Conservation (phyloP, 2,888 invertebrate genomes). For the Ophion ellenae region DNA sequence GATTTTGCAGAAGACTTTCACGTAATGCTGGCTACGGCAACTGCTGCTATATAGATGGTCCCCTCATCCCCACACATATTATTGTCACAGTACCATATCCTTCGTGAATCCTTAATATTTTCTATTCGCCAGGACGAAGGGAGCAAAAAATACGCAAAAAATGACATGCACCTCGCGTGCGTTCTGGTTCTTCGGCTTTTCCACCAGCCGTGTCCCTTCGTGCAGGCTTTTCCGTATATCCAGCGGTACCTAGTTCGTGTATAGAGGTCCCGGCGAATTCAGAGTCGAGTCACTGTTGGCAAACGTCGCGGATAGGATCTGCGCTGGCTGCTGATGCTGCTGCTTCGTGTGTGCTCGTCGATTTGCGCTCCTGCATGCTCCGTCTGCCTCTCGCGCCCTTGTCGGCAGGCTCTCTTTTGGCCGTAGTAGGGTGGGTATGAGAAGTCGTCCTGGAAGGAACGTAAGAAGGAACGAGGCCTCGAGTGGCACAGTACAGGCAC, state of each 20-base stretch:
- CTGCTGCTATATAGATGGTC: neutral
- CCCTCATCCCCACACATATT: neutral
- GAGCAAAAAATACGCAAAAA: conserved; percentile 18
- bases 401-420: conserved; percentile 9
- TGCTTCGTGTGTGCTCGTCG: conserved; percentile 49
- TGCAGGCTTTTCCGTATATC: conserved; percentile 55
- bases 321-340: conserved; percentile 60
- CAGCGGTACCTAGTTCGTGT: conserved; percentile 36
- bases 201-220: conserved; percentile 10
- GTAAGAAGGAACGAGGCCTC: conserved; percentile 63
- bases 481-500: conserved; percentile 50
- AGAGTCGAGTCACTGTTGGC: conserved; percentile 75
- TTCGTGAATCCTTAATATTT: conserved; percentile 55
- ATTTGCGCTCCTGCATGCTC: conserved; percentile 14
- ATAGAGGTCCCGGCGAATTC: conserved; percentile 55
- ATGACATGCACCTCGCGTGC: conserved; percentile 63
- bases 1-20: neutral
- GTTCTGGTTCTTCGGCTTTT: conserved; percentile 50
- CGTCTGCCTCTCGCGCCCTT: neutral
- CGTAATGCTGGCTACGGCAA: no score
- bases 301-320: conserved; percentile 73
- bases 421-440: conserved; percentile 32
- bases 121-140: conserved; percentile 23
- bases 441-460: conserved; percentile 65
- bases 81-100: conserved; percentile 16